A percentile compares a stretch with the other conserved stretches of the same genome.
Conservation (phyloP, 1,140 invertebrate species). For the Sitobion miscanthi region DNA sequence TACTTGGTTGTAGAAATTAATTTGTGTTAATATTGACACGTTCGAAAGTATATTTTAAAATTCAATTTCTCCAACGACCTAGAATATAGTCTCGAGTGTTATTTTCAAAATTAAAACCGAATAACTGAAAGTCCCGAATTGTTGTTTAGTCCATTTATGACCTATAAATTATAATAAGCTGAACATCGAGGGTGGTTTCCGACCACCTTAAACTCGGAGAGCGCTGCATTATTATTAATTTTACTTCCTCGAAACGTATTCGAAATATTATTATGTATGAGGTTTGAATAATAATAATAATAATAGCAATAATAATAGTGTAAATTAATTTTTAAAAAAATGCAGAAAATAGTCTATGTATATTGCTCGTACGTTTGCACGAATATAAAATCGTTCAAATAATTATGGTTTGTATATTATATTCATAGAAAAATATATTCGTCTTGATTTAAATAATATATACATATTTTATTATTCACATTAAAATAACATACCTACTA, state of each 20-base stretch:
- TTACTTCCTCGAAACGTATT: neutral
- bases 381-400: neutral
- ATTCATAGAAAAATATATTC: neutral
- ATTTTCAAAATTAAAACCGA: neutral
- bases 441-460: neutral
- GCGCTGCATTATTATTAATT: neutral
- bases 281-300: conserved; percentile 18
- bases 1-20: neutral
- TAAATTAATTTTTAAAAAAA: neutral
- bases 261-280: neutral
- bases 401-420: neutral
- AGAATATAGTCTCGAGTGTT: neutral
- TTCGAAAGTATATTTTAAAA: neutral
- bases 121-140: neutral
- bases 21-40: neutral
- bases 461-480: neutral
- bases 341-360: neutral
- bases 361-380: neutral
- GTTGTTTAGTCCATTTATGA: conserved; percentile 9
- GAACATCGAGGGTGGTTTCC: neutral
- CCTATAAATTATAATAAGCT: conserved; percentile 9
- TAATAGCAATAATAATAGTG: neutral
- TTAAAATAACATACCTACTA: neutral
- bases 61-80: neutral
- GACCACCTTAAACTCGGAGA: neutral